phyloP scores from a whole-genome alignment of 2,113 vertebrate genomes.

The Empidonax traillii region DNA sequence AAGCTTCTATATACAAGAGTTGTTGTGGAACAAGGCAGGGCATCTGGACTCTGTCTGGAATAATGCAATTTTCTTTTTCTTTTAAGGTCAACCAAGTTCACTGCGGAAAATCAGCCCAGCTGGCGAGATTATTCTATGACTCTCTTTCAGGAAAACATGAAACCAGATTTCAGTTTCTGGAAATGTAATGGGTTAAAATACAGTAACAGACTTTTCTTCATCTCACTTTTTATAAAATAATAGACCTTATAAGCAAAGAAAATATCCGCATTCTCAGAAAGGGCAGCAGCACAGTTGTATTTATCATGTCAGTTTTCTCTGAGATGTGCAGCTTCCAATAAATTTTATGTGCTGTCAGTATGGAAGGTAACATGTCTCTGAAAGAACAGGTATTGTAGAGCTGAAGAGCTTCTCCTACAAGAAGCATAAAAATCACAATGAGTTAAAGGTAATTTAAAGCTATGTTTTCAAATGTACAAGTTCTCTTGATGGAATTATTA shows the following conservation, averaged over 20 bases:
- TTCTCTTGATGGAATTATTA: background rate
- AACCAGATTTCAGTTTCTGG: slow-evolving; percentile 14
- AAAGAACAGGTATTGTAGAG: background rate
- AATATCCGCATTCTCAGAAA: background rate
- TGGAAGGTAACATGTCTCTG: background rate
- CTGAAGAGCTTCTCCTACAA: background rate
- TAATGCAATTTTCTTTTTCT: slow-evolving; percentile 75
- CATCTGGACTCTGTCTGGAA: slow-evolving; percentile 45
- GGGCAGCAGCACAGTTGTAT: background rate
- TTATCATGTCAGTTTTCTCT: slow-evolving; percentile 19
- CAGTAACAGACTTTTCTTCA: background rate
- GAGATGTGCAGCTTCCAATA: slow-evolving; percentile 3
- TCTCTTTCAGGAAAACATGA: slow-evolving; percentile 51
- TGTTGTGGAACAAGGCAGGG: slow-evolving; percentile 57
- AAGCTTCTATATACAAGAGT: slow-evolving; percentile 44
- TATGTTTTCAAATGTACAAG: background rate
- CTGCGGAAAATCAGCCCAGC: slow-evolving; percentile 54
- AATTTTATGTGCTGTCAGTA: background rate
- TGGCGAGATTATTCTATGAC: slow-evolving; percentile 50
- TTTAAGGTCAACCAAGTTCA: slow-evolving; percentile 71
- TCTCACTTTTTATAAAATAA: background rate
- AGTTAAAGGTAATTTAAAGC: background rate
- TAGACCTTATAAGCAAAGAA: background rate
- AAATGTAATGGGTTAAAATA: slow-evolving; percentile 25
- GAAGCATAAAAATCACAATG: background rate